phyloP scores from a whole-genome alignment of 2,113 vertebrate genomes.

The Saguinus imperator region DNA sequence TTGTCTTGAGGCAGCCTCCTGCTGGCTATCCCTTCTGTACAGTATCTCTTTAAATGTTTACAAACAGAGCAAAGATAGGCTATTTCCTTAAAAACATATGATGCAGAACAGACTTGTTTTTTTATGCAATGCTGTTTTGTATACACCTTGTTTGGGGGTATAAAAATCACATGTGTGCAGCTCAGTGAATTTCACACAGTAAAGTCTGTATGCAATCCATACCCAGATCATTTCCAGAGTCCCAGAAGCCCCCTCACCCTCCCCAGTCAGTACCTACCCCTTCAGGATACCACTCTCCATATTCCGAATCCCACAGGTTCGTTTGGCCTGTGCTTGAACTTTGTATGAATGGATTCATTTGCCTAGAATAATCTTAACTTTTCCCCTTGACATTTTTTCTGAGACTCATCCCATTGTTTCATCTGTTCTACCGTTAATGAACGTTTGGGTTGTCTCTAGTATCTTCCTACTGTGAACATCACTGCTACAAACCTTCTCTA shows the following conservation, averaged over 20 bases:
- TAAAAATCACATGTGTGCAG: neutral
- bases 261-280: too few relatives aligned
- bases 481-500: neutral
- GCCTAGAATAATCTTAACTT: neutral
- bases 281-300: accelerated
- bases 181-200: neutral
- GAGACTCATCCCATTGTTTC: neutral
- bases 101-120: neutral
- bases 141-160: neutral
- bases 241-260: accelerated
- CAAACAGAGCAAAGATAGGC: neutral
- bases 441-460: neutral
- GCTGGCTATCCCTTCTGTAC: neutral
- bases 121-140: neutral
- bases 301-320: accelerated
- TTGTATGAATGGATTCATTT: neutral
- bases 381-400: neutral
- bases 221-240: neutral
- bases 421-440: neutral
- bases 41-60: neutral
- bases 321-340: accelerated
- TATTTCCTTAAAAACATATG: neutral
- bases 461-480: neutral
- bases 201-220: neutral
- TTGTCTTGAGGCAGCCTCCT: neutral